Evolutionary conservation across 1,140 invertebrate species (phyloP).

Genomic region (Tribolium madens): DNA sequence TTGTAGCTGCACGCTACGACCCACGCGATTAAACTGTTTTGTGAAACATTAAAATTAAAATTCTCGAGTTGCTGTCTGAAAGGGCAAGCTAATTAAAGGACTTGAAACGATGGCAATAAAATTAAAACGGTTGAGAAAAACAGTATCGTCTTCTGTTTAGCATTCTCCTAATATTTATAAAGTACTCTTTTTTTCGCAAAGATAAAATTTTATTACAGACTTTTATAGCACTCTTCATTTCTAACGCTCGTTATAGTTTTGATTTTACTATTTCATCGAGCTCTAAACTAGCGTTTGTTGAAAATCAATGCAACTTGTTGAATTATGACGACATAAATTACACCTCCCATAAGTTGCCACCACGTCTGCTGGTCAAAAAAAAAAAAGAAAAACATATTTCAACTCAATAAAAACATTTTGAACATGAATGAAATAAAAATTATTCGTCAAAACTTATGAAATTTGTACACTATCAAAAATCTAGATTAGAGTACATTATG

Average conservation of each 20-base stretch:
- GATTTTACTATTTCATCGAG: neutral
- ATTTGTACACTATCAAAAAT: too few species aligned
- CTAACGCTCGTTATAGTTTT: neutral
- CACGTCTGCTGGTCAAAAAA: neutral
- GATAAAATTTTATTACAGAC: neutral
- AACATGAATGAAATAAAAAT: too few species aligned
- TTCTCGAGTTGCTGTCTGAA: neutral
- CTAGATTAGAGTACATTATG: too few species aligned
- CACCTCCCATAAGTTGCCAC: neutral
- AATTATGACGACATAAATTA: neutral
- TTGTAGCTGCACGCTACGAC: neutral
- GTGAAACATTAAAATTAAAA: constrained; percentile 3
- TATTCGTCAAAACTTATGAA: too few species aligned
- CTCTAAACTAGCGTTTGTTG: neutral
- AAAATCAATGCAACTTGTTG: neutral
- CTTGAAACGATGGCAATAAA: constrained; percentile 3
- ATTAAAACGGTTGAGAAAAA: constrained; percentile 1
- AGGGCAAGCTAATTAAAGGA: constrained; percentile 12
- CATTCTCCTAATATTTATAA: neutral
- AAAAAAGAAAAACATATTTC: neutral
- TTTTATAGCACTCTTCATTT: constrained; percentile 1
- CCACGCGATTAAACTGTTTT: neutral
- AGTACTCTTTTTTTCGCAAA: neutral
- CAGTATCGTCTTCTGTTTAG: neutral
- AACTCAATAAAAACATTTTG: neutral